Conservation (phyloP, 2,888 invertebrate genomes). For the Aplocera efformata region DNA sequence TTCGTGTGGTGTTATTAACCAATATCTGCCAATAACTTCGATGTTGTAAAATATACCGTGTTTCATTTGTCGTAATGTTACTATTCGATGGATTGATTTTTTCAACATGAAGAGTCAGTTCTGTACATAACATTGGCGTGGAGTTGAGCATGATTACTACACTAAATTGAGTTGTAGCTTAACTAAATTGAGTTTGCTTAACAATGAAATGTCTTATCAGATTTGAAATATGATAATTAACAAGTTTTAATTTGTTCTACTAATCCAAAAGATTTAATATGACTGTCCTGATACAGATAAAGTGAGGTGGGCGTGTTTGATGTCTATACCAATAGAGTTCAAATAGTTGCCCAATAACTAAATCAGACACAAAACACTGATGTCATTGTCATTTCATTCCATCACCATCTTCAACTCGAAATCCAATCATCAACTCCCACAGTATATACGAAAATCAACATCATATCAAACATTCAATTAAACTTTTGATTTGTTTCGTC, state of each 20-base stretch:
- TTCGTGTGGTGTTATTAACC: constrained; percentile 57
- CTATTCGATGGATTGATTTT: constrained; percentile 8
- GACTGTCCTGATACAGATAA: constrained; percentile 19
- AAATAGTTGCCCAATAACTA: constrained; percentile 34
- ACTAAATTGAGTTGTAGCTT: constrained; percentile 20
- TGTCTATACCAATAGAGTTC: constrained; percentile 22
- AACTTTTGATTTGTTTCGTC: constrained; percentile 47
- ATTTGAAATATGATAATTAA: constrained; percentile 17
- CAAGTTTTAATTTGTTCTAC: constrained; percentile 21
- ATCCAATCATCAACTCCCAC: constrained; percentile 26
- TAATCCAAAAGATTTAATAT: constrained; percentile 21
- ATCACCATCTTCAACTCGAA: constrained; percentile 39
- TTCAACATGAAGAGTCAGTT: constrained; percentile 6
- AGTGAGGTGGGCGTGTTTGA: constrained; percentile 19
- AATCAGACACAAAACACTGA: constrained; percentile 70
- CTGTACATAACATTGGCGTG: constrained; percentile 39
- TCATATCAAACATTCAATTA: constrained; percentile 28
- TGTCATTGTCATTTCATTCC: constrained; percentile 50
- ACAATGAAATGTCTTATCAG: constrained; percentile 4
- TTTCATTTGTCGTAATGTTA: constrained; percentile 15
- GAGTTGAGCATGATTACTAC: constrained; percentile 50
- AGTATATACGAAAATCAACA: constrained; percentile 12
- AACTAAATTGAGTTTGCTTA: constrained; percentile 9
- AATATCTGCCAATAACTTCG: constrained; percentile 63
- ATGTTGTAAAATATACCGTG: constrained; percentile 44